A percentile compares a stretch with the other conserved stretches of the same genome.
These are phyloP conservation scores for Lagorchestes hirsutus DNA, from an alignment of 2,797 vertebrate genomes.

Conservation along the genomic window DNA sequence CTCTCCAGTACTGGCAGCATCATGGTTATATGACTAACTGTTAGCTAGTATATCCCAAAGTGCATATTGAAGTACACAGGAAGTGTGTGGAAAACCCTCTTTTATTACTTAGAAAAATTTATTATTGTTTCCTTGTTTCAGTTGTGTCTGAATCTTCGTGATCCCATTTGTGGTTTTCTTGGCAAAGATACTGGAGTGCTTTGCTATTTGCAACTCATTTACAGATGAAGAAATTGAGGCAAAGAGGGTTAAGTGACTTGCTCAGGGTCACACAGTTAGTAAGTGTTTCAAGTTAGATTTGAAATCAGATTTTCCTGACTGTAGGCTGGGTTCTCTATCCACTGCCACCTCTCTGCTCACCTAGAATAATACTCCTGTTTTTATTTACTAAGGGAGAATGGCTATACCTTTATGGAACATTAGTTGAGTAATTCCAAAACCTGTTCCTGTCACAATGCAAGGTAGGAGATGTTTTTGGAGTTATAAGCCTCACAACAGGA, in stretches of 20 bases:
- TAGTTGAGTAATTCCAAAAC: neutral
- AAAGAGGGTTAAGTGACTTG: neutral
- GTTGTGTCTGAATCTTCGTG: neutral
- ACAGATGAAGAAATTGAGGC: neutral
- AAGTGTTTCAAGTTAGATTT: neutral
- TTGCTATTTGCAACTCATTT: too few relatives aligned
- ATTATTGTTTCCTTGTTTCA: neutral
- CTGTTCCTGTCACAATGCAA: neutral
- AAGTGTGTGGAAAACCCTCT: slow-evolving; percentile 37
- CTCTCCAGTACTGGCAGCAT: neutral
- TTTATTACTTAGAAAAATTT: slow-evolving; percentile 33
- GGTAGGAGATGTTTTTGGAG: neutral
- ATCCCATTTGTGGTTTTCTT: neutral
- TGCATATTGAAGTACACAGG: neutral
- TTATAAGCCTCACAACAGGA: neutral
- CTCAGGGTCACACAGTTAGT: neutral
- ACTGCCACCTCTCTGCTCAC: neutral
- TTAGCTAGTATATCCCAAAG: slow-evolving; percentile 5
- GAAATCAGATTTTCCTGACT: neutral
- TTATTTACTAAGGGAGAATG: neutral
- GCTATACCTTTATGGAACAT: neutral
- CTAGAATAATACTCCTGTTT: neutral
- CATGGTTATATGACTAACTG: slow-evolving; percentile 49
- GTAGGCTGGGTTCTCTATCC: neutral
- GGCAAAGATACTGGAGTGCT: too few relatives aligned